Evolutionary conservation across 2,797 vertebrate species (phyloP), one percentile per base, ranked within the genome.

Genomic region (Ataeniobius toweri): DNA sequence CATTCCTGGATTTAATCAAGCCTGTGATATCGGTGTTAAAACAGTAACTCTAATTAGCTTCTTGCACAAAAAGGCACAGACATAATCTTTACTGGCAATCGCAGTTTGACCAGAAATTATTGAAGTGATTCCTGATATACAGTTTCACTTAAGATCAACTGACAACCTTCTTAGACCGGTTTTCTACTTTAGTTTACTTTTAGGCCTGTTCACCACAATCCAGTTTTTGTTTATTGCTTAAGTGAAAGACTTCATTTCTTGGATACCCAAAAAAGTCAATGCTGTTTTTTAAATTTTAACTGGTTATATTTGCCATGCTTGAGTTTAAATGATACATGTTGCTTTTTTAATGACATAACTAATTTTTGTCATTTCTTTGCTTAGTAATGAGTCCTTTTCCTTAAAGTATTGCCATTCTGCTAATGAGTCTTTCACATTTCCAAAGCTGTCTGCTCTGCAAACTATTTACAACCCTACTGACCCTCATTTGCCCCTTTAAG

Each of bases 1-100:
- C 65, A 58, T 61, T 83, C 72, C 90, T 86, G 92, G 88, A 80
- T 90, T 91, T 88, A 90, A 90, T 93, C 90, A 92, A 81, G 82
- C 77, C 63, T 84, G 80, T 68, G 48, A 81, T 90, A 88, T 86
- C 76, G 53, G 74, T 41, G 87, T 88, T 88, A 90, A 86, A 80
- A 77, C 79, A 71, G 76, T 77, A 84, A 69, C 81, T 39, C 78
- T 90, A 87, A 91, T 91, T 89, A 78, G 80, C 80, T 88, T 88
- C 82, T 85, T 84, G 85, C 74, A 59, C 76, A 76, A 71, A 76
- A 84, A 41, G 6, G 87, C 56, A 44, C 74, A 5, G n/a, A 67
- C 53, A 44, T 87, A 82, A 90, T 90, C 87, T 85, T 72, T 67
- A 55, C 80, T 76, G 84, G 81, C 85, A 74, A 79, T 88, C 85